phyloP scores from a whole-genome alignment of 2,797 vertebrate species.

The Melanotaenia parkinsoni region DNA sequence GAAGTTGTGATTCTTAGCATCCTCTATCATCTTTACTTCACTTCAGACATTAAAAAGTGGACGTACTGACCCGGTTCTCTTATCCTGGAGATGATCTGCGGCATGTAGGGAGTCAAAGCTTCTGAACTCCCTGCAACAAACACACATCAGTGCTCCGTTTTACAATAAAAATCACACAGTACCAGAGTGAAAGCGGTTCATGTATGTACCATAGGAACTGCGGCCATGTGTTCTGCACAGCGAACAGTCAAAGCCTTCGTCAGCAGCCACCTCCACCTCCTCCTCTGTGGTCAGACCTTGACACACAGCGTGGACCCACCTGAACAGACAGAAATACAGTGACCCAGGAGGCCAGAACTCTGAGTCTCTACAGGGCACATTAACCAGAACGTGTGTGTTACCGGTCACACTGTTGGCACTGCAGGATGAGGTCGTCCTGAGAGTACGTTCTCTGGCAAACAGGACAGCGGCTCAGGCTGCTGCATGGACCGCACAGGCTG shows the following conservation, averaged over 20 bases:
- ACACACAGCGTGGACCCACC: constrained; percentile 95
- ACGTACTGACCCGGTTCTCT: constrained; percentile 88
- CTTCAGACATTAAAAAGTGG: neutral
- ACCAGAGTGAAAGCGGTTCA: neutral
- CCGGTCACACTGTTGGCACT: constrained; percentile 95
- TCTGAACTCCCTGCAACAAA: constrained; percentile 62
- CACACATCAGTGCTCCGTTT: neutral
- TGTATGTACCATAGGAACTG: constrained; percentile 81
- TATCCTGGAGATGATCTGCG: constrained; percentile 81
- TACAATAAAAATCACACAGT: neutral
- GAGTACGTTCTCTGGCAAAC: constrained; percentile 86
- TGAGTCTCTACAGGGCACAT: no score
- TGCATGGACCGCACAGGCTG: constrained; percentile 93
- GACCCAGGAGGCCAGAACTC: no score
- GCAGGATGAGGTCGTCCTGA: constrained; percentile 93
- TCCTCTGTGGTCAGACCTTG: constrained; percentile 91
- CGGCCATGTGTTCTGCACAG: constrained; percentile 87
- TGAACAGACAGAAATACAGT: constrained; percentile 48
- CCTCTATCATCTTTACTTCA: neutral
- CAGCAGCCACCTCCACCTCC: constrained; percentile 91
- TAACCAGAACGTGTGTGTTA: constrained; percentile 52
- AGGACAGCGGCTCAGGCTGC: constrained; percentile 89
- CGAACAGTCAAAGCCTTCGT: constrained; percentile 93
- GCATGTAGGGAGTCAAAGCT: constrained; percentile 63
- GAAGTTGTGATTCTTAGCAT: neutral